Evolutionary conservation across 2,797 vertebrate species (phyloP).

Genomic region (Ambastaia sidthimunki): DNA sequence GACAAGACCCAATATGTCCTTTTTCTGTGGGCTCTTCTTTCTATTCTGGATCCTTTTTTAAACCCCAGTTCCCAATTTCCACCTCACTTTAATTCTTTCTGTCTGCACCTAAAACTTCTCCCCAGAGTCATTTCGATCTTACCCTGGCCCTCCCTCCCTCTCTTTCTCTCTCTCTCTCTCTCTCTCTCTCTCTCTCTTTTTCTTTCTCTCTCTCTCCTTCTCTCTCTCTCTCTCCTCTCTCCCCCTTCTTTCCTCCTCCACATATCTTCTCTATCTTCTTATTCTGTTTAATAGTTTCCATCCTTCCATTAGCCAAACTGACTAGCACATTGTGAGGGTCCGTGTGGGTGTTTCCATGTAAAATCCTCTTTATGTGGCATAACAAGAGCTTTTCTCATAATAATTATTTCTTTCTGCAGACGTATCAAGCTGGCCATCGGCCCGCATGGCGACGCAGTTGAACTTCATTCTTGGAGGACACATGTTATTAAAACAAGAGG

Average conservation of each 20-base stretch:
- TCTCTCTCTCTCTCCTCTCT: not conserved
- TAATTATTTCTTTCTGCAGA: conserved; percentile 68
- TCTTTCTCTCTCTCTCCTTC: too few species aligned
- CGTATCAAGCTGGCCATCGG: conserved; percentile 73
- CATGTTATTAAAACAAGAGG: conserved; percentile 80
- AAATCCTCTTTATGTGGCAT: conserved; percentile 54
- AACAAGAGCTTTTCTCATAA: conserved; percentile 58
- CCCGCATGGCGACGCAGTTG: conserved; percentile 67
- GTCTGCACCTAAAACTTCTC: conserved; percentile 22
- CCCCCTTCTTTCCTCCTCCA: not conserved
- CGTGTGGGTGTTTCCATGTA: conserved; percentile 49
- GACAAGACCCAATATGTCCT: conserved; percentile 60
- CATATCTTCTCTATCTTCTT: conserved; percentile 49
- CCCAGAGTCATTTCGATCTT: not conserved
- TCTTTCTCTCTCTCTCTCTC: not conserved
- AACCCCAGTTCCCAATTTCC: conserved; percentile 9
- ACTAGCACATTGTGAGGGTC: conserved; percentile 55
- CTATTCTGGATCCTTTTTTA: conserved; percentile 24
- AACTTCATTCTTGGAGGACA: conserved; percentile 78
- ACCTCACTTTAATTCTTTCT: not conserved
- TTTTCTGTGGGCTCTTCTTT: conserved; percentile 40
- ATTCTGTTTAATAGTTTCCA: conserved; percentile 45
- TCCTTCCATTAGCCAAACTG: conserved; percentile 62
- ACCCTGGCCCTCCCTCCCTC: not conserved
- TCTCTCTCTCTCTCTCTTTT: not conserved